Evolutionary conservation across 2,113 vertebrate genomes (phyloP).

Genomic region (Pterocles orientalis): DNA sequence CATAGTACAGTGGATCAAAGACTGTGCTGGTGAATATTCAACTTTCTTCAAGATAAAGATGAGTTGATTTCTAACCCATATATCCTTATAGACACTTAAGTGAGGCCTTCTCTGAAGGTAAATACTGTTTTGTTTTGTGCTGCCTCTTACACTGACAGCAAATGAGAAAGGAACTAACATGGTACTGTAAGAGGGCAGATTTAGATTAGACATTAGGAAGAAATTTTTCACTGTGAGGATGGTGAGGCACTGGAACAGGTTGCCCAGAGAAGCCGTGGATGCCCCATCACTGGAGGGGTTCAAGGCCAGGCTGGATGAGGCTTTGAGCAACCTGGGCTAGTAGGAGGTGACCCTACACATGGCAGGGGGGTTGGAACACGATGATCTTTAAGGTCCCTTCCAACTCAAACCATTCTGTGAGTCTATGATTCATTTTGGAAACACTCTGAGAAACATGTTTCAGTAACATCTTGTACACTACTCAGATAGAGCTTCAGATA

Average conservation of each 20-base stretch:
- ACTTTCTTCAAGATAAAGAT: neutral
- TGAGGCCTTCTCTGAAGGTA: neutral
- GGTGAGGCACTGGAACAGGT: no score
- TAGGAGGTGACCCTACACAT: no score
- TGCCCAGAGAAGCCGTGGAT: no score
- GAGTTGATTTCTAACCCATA: neutral
- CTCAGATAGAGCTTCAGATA: neutral
- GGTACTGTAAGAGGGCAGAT: neutral
- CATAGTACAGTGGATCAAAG: neutral
- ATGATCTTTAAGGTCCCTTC: no score
- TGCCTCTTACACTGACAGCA: neutral
- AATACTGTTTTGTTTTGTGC: neutral
- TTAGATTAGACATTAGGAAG: no score
- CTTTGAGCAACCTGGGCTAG: no score
- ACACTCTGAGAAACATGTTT: neutral
- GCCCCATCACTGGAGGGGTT: no score
- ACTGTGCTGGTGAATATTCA: neutral
- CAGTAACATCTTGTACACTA: neutral
- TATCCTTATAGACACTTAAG: neutral
- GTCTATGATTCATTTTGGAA: neutral
- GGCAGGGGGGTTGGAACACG: no score
- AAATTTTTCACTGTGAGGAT: no score
- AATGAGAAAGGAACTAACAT: neutral
- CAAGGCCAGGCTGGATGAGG: no score
- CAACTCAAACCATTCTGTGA: no score